These are phyloP conservation scores for Lochmaea crataegi DNA, from an alignment of 2,888 invertebrate genomes.

Conservation along the genomic window DNA sequence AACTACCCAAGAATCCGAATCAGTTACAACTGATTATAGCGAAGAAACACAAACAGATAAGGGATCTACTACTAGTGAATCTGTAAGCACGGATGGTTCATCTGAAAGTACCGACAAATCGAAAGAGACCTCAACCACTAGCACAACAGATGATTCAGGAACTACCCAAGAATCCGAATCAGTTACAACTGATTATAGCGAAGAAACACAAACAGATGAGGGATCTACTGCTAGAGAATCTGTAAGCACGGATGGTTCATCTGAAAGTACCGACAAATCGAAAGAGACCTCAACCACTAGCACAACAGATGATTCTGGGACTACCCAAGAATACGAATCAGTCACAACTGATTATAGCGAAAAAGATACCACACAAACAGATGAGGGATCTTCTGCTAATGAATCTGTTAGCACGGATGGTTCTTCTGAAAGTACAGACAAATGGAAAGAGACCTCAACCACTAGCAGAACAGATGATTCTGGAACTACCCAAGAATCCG, in stretches of 20 bases:
- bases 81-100: too few relatives aligned
- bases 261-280: too few relatives aligned
- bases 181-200: too few relatives aligned
- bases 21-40: too few relatives aligned
- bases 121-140: not conserved
- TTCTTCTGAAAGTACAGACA: not conserved
- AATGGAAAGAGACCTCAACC: not conserved
- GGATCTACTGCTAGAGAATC: slow-evolving; percentile 12
- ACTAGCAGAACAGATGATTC: not conserved
- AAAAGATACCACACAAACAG: not conserved
- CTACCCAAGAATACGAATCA: too few relatives aligned
- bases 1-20: not conserved
- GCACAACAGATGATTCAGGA: not conserved
- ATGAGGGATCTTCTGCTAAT: too few relatives aligned
- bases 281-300: too few relatives aligned
- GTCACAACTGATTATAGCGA: too few relatives aligned
- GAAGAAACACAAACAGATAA: not conserved
- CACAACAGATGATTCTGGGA: too few relatives aligned
- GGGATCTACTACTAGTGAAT: too few relatives aligned
- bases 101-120: not conserved
- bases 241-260: not conserved
- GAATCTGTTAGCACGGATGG: not conserved
- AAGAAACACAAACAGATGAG: not conserved
- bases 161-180: too few relatives aligned
- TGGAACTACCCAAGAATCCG: not conserved